Evolutionary conservation across 2,113 vertebrate genomes (phyloP), one percentile per base, ranked within the genome.

Genomic region (Sinosuthora webbiana): DNA sequence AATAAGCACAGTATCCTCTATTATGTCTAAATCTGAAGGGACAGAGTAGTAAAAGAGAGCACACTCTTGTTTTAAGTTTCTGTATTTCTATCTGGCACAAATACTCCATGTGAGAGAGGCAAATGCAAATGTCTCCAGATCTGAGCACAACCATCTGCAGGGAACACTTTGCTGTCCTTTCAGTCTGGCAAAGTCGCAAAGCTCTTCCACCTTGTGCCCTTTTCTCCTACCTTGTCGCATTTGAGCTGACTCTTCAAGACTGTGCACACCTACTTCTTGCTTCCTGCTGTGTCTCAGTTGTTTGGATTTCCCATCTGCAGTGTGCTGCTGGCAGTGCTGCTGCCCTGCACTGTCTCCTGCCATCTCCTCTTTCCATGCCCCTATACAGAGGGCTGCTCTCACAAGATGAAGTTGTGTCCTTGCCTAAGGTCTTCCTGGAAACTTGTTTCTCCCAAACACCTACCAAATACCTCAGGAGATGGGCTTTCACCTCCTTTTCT

Each of bases 271-370:
- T 83, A 77, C 44, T 94, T 74, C 77, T 91, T 89, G 31, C 79
- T 81, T 81, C 70, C 87, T 90, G 85, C 78, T 55, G 52, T 42
- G 49, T 79, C 81, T 93, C 57, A 33, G 82, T 42, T 89, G 63
- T 91, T 65, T 71, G 49, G 27, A 13, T 68, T 79, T 89, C 60
- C 83, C 67, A 83, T 82, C 50, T 92, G 79, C 42, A n/a, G 37
- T 67, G n/a, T 76, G 49, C 68, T 76, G 87, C 69, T 89, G 87
- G 84, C 49, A 71, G 11, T 2, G 22, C 53, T 73, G 63, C 68
- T 83, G 93, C 62, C 27, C 87, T 63, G 65, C 2, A 7, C 80
- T 79, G 14, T 31, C 52, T 76, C n/a, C 74, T 91, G 87, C 89
- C 62, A 15, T 49, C 63, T 75, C 77, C 56, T 82, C 30, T 68